These are phyloP conservation scores for Chanos chanos DNA, from an alignment of 2,797 vertebrate species.

Conservation along the genomic window DNA sequence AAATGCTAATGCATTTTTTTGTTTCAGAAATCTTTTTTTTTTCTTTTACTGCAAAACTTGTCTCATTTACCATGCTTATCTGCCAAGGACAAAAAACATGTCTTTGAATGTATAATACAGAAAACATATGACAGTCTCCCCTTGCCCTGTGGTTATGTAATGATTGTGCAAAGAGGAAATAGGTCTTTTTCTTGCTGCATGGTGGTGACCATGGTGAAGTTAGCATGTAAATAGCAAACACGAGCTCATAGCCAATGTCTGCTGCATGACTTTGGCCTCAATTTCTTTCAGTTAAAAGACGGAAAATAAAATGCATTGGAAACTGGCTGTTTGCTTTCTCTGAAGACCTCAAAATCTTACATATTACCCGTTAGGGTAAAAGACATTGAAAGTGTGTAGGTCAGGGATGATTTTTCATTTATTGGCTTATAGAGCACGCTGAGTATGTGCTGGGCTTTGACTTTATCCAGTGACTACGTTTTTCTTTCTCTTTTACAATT, in stretches of 20 bases:
- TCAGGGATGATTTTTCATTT: neutral
- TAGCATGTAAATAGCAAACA: constrained; percentile 58
- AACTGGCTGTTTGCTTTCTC: constrained; percentile 24
- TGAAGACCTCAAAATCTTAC: no score
- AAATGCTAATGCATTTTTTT: no score
- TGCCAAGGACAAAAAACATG: constrained; percentile 34
- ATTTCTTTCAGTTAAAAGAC: constrained; percentile 43
- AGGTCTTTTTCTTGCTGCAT: constrained; percentile 42
- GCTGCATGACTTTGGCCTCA: constrained; percentile 53
- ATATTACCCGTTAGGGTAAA: no score
- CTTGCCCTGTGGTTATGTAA: constrained; percentile 54
- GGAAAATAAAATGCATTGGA: constrained; percentile 48
- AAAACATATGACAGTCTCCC: constrained; percentile 1
- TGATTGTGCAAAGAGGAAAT: constrained; percentile 59
- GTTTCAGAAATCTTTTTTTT: no score
- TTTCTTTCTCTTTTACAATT: neutral
- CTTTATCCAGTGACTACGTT: neutral
- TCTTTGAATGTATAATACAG: constrained; percentile 23
- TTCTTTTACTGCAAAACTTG: constrained; percentile 26
- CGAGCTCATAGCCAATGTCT: constrained; percentile 49
- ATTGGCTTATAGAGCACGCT: constrained; percentile 2
- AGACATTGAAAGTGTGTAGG: constrained; percentile 10
- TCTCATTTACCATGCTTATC: constrained; percentile 38
- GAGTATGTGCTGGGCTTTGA: neutral
- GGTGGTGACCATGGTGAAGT: constrained; percentile 61